Conservation (phyloP, 2,113 vertebrate genomes). For the Cynopterus brachyotis region DNA sequence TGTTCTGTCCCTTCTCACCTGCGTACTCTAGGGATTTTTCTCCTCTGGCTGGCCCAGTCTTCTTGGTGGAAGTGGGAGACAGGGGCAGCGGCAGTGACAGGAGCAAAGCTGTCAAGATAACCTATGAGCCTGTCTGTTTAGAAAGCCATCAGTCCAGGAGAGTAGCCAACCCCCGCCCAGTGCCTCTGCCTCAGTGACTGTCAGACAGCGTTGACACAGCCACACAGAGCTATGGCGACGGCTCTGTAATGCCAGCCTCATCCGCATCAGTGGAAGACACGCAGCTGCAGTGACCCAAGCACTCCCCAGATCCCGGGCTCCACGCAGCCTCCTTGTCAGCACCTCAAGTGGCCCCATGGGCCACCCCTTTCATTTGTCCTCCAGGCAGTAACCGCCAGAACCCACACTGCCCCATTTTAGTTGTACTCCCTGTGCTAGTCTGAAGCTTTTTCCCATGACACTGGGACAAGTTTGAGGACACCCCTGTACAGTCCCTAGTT, state of each 20-base stretch:
- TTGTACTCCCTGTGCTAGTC: not conserved
- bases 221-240: rapidly evolving
- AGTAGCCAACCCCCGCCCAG: not conserved
- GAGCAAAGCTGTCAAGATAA: not conserved
- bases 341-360: rapidly evolving
- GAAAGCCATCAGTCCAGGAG: not conserved
- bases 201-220: not conserved
- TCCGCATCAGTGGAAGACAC: not conserved
- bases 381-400: rapidly evolving
- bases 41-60: not conserved
- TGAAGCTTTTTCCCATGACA: not conserved
- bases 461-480: too few species aligned
- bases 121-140: not conserved
- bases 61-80: not conserved
- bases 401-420: too few species aligned
- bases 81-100: too few species aligned
- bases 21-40: not conserved
- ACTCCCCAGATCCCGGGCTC: too few species aligned
- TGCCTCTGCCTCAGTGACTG: not conserved
- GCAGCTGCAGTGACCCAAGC: not conserved
- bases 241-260: not conserved
- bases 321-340: not conserved
- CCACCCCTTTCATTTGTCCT: not conserved
- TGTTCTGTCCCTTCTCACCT: not conserved
- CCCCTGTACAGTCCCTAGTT: rapidly evolving